Conservation (phyloP, 2,888 invertebrate genomes). For the Dione juno region DNA sequence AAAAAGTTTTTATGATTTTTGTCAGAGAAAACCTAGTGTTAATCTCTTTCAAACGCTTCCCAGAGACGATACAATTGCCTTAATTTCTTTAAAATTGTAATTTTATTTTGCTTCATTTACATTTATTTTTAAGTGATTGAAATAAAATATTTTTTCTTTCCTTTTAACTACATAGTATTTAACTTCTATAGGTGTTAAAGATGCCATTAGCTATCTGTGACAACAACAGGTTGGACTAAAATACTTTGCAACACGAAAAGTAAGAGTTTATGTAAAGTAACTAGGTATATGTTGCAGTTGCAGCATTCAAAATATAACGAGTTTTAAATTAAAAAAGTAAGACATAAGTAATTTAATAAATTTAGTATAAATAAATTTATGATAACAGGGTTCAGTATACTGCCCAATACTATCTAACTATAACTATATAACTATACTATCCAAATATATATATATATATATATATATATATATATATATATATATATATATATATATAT, state of each 20-base stretch:
- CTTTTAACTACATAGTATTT: conserved; percentile 4
- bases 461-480: no score
- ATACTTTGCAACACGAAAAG: conserved; percentile 32
- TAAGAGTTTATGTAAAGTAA: conserved; percentile 25
- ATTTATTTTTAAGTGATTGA: neutral
- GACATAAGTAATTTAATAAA: no score
- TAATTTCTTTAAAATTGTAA: neutral
- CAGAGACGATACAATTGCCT: neutral
- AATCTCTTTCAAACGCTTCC: no score
- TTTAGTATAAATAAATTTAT: no score
- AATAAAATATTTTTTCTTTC: conserved; percentile 1
- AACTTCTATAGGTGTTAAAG: conserved; percentile 28
- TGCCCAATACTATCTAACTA: no score
- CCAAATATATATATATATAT: no score
- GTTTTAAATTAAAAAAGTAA: no score
- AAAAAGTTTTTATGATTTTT: no score
- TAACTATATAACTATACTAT: no score
- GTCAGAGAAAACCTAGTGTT: no score
- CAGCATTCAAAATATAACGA: neutral
- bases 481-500: no score
- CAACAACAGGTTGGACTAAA: conserved; percentile 35
- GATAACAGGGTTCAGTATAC: no score
- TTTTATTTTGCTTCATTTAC: neutral
- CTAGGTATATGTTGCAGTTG: neutral
- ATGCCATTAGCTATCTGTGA: conserved; percentile 30